Conservation (phyloP, 2,888 invertebrate genomes). For the Tetranychus piercei region DNA sequence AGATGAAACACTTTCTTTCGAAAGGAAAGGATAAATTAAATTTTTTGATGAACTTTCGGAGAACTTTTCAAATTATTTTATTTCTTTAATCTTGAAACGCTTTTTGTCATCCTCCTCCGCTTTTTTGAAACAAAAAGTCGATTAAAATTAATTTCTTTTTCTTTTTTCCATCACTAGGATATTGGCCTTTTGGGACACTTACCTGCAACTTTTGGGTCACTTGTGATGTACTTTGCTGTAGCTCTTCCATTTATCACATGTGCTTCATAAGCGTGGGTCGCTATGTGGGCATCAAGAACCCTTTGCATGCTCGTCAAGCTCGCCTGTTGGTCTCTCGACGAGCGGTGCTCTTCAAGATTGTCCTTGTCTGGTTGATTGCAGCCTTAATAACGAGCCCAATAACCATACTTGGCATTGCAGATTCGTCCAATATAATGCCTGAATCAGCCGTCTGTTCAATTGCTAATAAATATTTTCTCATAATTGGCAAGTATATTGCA, state of each 20-base stretch:
- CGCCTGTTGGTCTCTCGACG: constrained; percentile 23
- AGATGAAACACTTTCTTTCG: no score
- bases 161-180: constrained; percentile 45
- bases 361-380: constrained; percentile 79
- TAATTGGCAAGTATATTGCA: constrained; percentile 17
- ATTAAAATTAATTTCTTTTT: no score
- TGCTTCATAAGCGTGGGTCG: constrained; percentile 40
- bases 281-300: constrained; percentile 38
- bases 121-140: no score
- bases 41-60: no score
- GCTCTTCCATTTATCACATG: constrained; percentile 41
- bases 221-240: constrained; percentile 45
- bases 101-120: no score
- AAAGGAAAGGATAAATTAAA: no score
- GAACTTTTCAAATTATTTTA: no score
- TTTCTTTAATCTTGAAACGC: no score
- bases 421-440: constrained; percentile 35
- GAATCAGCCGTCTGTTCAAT: constrained; percentile 33
- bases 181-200: constrained; percentile 55
- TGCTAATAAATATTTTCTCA: constrained; percentile 28
- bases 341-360: constrained; percentile 62
- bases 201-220: constrained; percentile 55
- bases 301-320: constrained; percentile 33
- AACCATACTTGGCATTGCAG: constrained; percentile 37
- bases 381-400: constrained; percentile 76